A percentile compares a stretch with the other conserved stretches of the same genome.
Conservation (phyloP, 2,888 invertebrate genomes). For the Caenorhabditis sp. region DNA sequence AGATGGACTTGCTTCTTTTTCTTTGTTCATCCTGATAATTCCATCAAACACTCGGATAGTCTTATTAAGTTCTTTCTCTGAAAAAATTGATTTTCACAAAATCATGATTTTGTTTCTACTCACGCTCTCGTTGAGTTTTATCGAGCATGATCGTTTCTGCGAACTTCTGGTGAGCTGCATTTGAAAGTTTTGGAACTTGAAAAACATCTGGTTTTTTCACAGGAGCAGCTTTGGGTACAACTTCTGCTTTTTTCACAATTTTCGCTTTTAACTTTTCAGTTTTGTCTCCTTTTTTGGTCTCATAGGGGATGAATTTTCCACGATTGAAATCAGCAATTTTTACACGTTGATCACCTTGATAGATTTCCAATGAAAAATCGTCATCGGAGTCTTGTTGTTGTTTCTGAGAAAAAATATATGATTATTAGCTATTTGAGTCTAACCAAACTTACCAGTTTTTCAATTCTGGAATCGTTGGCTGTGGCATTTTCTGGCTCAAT, state of each 20-base stretch:
- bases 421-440: background rate
- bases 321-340: background rate
- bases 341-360: slow-evolving; percentile 3
- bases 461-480: background rate
- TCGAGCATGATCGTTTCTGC: background rate
- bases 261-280: slow-evolving; percentile 1
- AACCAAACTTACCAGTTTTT: background rate
- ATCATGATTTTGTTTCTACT: background rate
- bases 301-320: background rate
- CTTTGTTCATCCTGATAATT: background rate
- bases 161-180: background rate
- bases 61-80: background rate
- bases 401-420: slow-evolving; percentile 1
- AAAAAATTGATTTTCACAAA: slow-evolving; percentile 3
- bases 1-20: background rate
- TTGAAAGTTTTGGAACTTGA: background rate
- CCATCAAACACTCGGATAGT: slow-evolving; percentile 13
- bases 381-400: slow-evolving; percentile 1
- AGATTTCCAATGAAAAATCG: slow-evolving; percentile 6
- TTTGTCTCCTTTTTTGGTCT: too few species aligned
- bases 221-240: background rate
- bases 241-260: background rate
- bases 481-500: background rate
- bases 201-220: slow-evolving; percentile 4
- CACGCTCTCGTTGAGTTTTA: background rate